Percentiles rank a stretch among this genome's conserved stretches.
These are phyloP conservation scores for Ectobius pallidus DNA, from an alignment of 2,888 invertebrate genomes.

Conservation along the genomic window DNA sequence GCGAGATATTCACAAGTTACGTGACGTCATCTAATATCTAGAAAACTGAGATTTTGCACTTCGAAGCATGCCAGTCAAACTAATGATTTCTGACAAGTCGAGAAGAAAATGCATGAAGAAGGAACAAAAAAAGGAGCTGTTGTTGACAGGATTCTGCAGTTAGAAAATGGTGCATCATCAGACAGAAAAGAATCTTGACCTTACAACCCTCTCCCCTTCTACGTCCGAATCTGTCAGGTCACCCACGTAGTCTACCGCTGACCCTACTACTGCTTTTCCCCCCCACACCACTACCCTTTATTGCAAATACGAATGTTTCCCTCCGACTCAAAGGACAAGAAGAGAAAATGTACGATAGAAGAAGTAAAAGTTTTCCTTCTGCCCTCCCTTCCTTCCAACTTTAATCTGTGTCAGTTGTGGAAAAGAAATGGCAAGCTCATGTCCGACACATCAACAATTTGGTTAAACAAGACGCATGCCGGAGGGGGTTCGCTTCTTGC, in stretches of 20 bases:
- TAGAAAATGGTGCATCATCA: neutral
- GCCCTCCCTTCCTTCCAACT: neutral
- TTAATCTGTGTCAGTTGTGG: neutral
- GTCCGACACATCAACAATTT: neutral
- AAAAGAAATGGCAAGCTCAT: neutral
- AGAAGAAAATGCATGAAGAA: no score
- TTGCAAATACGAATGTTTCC: slow-evolving; percentile 25
- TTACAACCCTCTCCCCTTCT: neutral
- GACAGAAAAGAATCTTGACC: slow-evolving; percentile 3
- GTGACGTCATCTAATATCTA: no score
- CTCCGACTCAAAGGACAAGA: neutral
- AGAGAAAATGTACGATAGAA: slow-evolving; percentile 3
- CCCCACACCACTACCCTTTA: neutral
- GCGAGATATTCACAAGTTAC: no score
- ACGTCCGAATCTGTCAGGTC: neutral
- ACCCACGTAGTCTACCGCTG: neutral
- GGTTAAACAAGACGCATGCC: neutral
- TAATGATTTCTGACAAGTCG: no score
- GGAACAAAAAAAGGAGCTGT: neutral
- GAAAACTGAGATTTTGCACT: no score
- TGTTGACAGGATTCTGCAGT: slow-evolving; percentile 4
- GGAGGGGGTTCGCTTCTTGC: no score
- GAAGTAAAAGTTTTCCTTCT: neutral
- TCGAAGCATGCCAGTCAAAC: no score
- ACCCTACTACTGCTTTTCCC: neutral